These are phyloP conservation scores for Poecilobothrus nobilitatus DNA, from an alignment of 2,888 invertebrate species.

Conservation along the genomic window DNA sequence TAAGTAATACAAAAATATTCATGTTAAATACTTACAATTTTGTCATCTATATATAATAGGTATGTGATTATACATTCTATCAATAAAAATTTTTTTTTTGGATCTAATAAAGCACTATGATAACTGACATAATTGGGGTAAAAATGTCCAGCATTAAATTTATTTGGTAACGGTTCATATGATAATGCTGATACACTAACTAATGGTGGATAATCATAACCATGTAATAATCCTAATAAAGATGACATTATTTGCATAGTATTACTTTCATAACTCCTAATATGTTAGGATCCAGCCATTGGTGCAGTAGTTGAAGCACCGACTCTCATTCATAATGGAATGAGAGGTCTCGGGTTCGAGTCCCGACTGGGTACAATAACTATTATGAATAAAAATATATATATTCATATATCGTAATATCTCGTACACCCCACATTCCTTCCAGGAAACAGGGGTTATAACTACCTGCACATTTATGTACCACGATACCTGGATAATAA, in stretches of 20 bases:
- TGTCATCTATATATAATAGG: slow-evolving; percentile 26
- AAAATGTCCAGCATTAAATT: slow-evolving; percentile 29
- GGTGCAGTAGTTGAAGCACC: too few relatives aligned
- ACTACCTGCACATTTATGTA: too few relatives aligned
- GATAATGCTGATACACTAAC: slow-evolving; percentile 30
- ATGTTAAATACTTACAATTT: slow-evolving; percentile 22
- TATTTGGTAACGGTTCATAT: slow-evolving; percentile 25
- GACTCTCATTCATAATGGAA: too few relatives aligned
- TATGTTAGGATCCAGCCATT: too few relatives aligned
- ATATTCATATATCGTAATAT: too few relatives aligned
- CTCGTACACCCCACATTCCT: too few relatives aligned
- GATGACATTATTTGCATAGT: slow-evolving; percentile 21
- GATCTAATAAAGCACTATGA: slow-evolving; percentile 18
- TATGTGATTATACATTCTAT: slow-evolving; percentile 29
- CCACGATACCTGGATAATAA: too few relatives aligned
- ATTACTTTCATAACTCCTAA: slow-evolving; percentile 22
- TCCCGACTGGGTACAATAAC: too few relatives aligned
- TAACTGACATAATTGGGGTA: slow-evolving; percentile 30
- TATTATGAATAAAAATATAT: too few relatives aligned
- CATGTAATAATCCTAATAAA: slow-evolving; percentile 32
- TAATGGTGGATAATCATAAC: slow-evolving; percentile 34
- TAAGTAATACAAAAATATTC: neutral
- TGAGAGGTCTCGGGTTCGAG: too few relatives aligned
- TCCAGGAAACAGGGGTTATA: too few relatives aligned
- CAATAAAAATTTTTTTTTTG: slow-evolving; percentile 29